Evolutionary conservation across 1,140 invertebrate genomes (phyloP).

Genomic region (Portunus trituberculatus): DNA sequence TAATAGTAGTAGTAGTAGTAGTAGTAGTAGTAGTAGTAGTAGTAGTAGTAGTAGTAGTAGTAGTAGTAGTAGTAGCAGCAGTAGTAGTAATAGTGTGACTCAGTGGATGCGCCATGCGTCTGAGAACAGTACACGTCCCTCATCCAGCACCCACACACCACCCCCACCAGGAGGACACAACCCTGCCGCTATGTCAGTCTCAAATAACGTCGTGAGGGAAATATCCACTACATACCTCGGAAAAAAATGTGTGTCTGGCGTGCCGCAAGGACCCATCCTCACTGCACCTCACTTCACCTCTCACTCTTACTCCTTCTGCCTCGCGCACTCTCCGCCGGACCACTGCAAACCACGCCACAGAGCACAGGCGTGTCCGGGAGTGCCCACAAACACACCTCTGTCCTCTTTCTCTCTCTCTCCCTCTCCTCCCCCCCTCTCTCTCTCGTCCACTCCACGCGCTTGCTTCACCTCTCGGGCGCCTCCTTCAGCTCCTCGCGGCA

Average conservation of each 20-base stretch:
- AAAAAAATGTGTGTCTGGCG: background rate
- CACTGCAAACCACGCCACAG: background rate
- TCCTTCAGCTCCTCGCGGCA: background rate
- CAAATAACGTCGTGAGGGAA: background rate
- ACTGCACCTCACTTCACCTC: background rate
- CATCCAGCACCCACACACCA: no score
- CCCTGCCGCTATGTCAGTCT: background rate
- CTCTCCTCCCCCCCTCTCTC: background rate
- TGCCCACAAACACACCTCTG: background rate
- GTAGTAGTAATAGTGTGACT: background rate
- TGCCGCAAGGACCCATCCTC: background rate
- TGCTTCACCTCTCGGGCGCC: background rate
- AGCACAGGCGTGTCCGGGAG: slow-evolving; percentile 16
- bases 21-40: slow-evolving; percentile 1
- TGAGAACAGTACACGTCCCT: background rate
- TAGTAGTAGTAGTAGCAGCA: no score
- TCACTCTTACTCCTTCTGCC: background rate
- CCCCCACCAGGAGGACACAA: no score
- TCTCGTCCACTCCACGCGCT: background rate
- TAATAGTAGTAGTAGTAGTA: slow-evolving; percentile 16
- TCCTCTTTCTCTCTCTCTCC: background rate
- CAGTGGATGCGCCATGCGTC: background rate
- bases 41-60: no score
- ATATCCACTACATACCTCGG: background rate
- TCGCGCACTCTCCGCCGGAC: background rate